Evolutionary conservation across 2,888 invertebrate species (phyloP).

Genomic region (Euspilapteryx auroguttella): DNA sequence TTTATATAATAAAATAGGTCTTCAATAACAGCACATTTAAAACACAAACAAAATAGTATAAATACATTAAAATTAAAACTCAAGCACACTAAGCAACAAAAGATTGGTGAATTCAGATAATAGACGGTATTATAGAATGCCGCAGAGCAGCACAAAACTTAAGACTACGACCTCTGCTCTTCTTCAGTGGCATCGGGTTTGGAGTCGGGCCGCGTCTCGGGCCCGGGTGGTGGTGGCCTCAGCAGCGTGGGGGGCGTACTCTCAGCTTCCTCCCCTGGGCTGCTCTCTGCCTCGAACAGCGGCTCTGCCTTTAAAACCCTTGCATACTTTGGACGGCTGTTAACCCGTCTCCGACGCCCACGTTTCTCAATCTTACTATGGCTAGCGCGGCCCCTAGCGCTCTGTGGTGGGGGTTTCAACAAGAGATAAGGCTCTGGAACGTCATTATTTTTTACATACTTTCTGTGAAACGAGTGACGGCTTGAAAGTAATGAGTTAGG

Average conservation of each 20-base stretch:
- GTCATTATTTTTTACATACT: slow-evolving; percentile 28
- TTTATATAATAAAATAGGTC: too few species aligned
- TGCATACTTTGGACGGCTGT: slow-evolving; percentile 26
- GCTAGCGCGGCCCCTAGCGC: slow-evolving; percentile 17
- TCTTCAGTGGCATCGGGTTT: background rate
- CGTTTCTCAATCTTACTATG: slow-evolving; percentile 24
- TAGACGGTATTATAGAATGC: too few species aligned
- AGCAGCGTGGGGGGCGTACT: slow-evolving; percentile 21
- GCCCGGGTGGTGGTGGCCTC: slow-evolving; percentile 19
- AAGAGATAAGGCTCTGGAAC: slow-evolving; percentile 40
- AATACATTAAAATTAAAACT: too few species aligned
- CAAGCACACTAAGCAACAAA: too few species aligned
- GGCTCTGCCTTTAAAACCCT: slow-evolving; percentile 34
- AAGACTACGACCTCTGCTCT: too few species aligned
- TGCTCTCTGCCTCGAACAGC: slow-evolving; percentile 28
- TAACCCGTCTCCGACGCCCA: slow-evolving; percentile 25
- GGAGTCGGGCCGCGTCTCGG: background rate
- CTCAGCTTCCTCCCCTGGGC: slow-evolving; percentile 18
- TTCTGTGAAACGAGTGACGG: slow-evolving; percentile 25
- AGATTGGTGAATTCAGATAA: too few species aligned
- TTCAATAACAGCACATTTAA: too few species aligned
- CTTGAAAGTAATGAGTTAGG: slow-evolving; percentile 23
- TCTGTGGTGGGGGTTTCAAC: slow-evolving; percentile 38
- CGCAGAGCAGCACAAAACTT: slow-evolving; percentile 4
- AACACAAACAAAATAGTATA: too few species aligned